These are phyloP conservation scores for Sphenodon punctatus DNA, from an alignment of 2,797 vertebrate genomes.

Conservation along the genomic window DNA sequence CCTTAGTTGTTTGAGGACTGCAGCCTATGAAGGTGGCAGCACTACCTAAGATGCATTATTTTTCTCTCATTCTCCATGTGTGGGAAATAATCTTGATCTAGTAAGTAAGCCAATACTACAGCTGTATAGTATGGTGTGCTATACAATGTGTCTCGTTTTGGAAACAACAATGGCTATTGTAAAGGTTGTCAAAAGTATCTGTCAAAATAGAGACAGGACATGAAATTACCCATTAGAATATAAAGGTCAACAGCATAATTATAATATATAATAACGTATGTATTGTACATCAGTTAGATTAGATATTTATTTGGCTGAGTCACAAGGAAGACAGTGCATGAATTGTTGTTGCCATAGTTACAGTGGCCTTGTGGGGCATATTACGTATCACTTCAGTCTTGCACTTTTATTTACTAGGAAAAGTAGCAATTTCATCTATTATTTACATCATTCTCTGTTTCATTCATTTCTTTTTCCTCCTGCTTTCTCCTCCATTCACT, in stretches of 20 bases:
- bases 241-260: conserved; percentile 3
- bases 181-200: conserved; percentile 15
- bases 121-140: neutral
- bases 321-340: conserved; percentile 1
- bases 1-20: too few relatives aligned
- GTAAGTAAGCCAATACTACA: neutral
- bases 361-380: conserved; percentile 40
- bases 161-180: neutral
- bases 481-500: neutral
- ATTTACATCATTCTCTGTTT: conserved; percentile 50
- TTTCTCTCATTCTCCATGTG: neutral
- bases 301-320: conserved; percentile 28
- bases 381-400: conserved; percentile 49
- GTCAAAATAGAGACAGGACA: neutral
- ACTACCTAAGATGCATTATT: neutral
- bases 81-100: neutral
- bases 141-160: neutral
- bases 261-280: neutral
- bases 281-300: neutral
- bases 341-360: conserved; percentile 69
- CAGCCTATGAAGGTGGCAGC: neutral
- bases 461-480: conserved; percentile 25
- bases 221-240: neutral
- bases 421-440: conserved; percentile 57
- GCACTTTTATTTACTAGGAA: conserved; percentile 57